These are phyloP conservation scores for Cygnus buccinator DNA, from an alignment of 2,113 vertebrate species.

Conservation along the genomic window DNA sequence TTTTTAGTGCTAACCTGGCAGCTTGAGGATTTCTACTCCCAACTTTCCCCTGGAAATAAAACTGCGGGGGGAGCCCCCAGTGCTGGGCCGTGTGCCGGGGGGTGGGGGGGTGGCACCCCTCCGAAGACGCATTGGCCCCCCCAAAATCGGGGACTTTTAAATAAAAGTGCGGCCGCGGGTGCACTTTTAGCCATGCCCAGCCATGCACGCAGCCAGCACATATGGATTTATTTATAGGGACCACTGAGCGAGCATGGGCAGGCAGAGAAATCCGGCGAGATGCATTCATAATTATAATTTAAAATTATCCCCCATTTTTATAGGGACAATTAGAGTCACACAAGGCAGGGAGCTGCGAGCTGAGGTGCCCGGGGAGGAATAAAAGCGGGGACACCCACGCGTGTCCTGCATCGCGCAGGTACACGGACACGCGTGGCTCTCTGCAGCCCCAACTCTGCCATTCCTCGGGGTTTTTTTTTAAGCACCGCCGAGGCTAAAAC, in stretches of 20 bases:
- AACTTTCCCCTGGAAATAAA: neutral
- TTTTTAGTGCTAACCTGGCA: neutral
- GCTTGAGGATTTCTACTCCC: neutral
- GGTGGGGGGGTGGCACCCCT: too few relatives aligned
- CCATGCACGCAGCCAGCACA: neutral
- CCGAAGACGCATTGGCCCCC: neutral
- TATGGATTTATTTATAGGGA: neutral
- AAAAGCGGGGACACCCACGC: neutral
- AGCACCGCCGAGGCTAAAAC: neutral
- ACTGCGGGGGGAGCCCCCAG: neutral
- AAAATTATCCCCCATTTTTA: neutral
- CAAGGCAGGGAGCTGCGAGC: neutral
- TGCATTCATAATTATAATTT: neutral
- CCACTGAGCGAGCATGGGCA: neutral
- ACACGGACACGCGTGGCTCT: neutral
- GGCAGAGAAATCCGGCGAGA: neutral
- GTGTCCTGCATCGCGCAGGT: neutral
- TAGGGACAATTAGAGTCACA: neutral
- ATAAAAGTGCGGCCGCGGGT: neutral
- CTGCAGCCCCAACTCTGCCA: neutral
- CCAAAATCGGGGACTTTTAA: neutral
- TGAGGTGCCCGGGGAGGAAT: neutral
- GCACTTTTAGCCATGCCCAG: neutral
- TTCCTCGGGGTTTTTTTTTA: accelerated
- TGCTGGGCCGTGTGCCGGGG: too few relatives aligned